A percentile compares a stretch with the other conserved stretches of the same genome.
Evolutionary conservation across 2,797 vertebrate genomes (phyloP).

Genomic region (Dallia pectoralis): DNA sequence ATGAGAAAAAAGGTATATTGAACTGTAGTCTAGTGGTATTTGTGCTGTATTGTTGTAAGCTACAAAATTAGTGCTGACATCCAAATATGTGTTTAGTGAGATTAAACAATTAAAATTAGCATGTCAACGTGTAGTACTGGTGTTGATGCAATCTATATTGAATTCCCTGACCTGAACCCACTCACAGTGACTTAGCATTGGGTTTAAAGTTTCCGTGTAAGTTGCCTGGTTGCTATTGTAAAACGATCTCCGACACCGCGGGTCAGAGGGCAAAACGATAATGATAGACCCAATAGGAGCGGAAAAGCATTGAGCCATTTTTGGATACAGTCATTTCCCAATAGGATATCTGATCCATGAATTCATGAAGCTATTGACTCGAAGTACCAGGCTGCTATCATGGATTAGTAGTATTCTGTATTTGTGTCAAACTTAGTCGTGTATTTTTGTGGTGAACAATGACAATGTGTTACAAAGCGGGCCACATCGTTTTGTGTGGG

Average conservation of each 20-base stretch:
- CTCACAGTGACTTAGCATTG: neutral
- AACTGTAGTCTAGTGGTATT: neutral
- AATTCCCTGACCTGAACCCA: neutral
- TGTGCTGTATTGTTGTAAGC: neutral
- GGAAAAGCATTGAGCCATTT: neutral
- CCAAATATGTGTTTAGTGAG: too few species aligned
- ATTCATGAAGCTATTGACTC: neutral
- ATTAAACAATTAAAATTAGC: neutral
- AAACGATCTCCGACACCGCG: neutral
- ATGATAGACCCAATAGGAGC: neutral
- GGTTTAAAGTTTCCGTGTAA: neutral
- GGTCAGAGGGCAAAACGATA: neutral
- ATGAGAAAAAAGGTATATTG: constrained; percentile 44
- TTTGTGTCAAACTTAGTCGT: neutral
- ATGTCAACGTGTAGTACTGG: neutral
- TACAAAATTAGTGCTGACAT: too few species aligned
- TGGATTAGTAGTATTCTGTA: neutral
- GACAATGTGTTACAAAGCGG: neutral
- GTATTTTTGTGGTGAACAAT: neutral
- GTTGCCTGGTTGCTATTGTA: neutral
- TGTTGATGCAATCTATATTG: neutral
- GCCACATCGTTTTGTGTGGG: neutral
- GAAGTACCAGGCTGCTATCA: neutral
- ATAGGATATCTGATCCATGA: neutral
- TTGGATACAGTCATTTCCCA: neutral